These are phyloP conservation scores for Podilymbus podiceps DNA, from an alignment of 2,113 vertebrate species.

Conservation along the genomic window DNA sequence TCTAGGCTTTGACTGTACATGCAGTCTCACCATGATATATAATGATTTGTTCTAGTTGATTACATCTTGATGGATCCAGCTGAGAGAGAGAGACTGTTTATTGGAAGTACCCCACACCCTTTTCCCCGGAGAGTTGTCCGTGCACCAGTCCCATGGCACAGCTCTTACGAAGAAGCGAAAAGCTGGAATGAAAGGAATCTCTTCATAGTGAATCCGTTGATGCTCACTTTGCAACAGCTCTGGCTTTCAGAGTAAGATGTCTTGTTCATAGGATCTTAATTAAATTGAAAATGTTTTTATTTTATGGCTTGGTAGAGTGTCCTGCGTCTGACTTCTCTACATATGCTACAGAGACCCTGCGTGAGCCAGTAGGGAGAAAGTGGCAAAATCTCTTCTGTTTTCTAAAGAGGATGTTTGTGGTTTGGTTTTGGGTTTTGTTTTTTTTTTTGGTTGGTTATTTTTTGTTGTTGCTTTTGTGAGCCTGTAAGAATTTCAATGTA, in stretches of 20 bases:
- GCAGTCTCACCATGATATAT: background rate
- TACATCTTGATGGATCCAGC: conserved; percentile 86
- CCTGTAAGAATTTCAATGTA: background rate
- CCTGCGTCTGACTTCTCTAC: background rate
- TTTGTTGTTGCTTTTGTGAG: background rate
- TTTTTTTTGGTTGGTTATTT: too few relatives aligned
- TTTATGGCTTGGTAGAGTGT: background rate
- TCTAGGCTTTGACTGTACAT: background rate
- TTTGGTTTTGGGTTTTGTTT: too few relatives aligned
- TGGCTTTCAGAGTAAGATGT: conserved; percentile 83
- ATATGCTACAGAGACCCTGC: background rate
- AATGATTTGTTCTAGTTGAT: conserved; percentile 77
- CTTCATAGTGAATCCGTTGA: conserved; percentile 78
- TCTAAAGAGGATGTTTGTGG: background rate
- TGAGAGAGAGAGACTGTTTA: conserved; percentile 82
- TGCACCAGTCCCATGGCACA: conserved; percentile 86
- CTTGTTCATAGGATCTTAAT: background rate
- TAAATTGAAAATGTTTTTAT: background rate
- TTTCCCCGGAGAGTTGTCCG: conserved; percentile 82
- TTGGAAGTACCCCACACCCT: conserved; percentile 74
- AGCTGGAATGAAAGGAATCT: conserved; percentile 82
- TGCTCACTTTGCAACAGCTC: conserved; percentile 79
- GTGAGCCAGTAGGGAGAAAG: background rate
- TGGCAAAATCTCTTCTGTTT: background rate
- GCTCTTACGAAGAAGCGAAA: conserved; percentile 61